Base-by-base conservation (phyloP, 2,797 vertebrate species). In the Microchirus variegatus region DNA sequence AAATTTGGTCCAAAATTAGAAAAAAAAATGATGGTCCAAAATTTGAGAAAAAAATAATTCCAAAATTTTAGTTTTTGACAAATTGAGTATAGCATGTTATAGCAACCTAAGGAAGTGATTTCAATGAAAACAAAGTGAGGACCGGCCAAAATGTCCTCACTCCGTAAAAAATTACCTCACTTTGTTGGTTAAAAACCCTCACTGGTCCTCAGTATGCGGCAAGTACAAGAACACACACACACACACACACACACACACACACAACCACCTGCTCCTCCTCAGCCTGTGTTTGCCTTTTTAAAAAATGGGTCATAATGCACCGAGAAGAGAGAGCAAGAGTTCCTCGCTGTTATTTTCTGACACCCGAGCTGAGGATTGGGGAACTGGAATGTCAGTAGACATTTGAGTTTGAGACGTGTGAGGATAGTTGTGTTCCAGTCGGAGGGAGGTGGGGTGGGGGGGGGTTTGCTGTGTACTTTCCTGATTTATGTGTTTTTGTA, bases 201-300 rank as follows among this genome's bases (percentile, higher is more conserved):
- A n/a, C n/a, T n/a, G n/a, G n/a, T n/a, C n/a, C n/a, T n/a, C n/a
- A n/a, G n/a, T n/a, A n/a, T n/a, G n/a, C n/a, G n/a, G n/a, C n/a
- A n/a, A n/a, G n/a, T n/a, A n/a, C n/a, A n/a, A n/a, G n/a, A 46
- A 76, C 86, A 84, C 81, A 2, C 19, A 2, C 19, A 2, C 19
- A 2, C 19, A 2, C 22, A 22, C 22, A 22, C 22, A 22, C 22
- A 22, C 22, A 22, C 22, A 22, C 22, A 22, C 22, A 22, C 81
- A 40, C 79, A 88, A 80, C 87, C 91, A 93, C 92, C 92, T 93
- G 91, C 85, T 91, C 81, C 56, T 63, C 46, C 59, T 22, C 22
- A n/a, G 22, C 22, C 77, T 67, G 48, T 89, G 88, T 91, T 90
- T 89, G 87, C 76, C 80, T 88, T 82, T 53, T 8, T 6, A 67